Base-by-base conservation (phyloP, 2,888 invertebrate species). In the Dryobotodes eremita region DNA sequence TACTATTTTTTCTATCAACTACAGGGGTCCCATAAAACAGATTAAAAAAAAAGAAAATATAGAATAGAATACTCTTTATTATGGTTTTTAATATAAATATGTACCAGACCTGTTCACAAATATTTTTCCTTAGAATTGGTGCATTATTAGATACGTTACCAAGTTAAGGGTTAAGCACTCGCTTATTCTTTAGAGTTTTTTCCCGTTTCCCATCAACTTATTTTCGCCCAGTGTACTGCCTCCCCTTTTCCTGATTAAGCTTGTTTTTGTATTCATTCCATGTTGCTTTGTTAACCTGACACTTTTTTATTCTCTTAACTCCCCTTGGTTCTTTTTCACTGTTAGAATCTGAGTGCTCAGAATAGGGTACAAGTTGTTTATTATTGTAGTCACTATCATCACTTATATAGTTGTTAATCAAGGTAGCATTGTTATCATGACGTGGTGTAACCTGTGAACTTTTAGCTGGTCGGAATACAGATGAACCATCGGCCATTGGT, bases 271-370 rank as follows among this genome's bases (percentile, higher is more conserved):
- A 69, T 70, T 75, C 69, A 71, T 71, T 69, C 71, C 75, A 80
- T 77, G 71, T 73, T 48, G 68, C 48, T 76, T 83, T 80, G 53
- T 80, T 83, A 68, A 83, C 80, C 71, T 80, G 83, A 75, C 83
- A 83, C 73, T 77, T 74, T 77, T 83, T 80, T 77, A 69, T 80
- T 83, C 80, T 80, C 73, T 77, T 83, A 71, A 77, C 69, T 73
- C 69, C 0, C 74, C 3, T 76, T 68, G 79, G 66, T 74, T 75
- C 23, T 77, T 77, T 74, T 73, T 69, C 73, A 74, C 69, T 70
- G 5, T 73, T 76, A 69, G 74, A 77, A 77, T 77, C 77, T 8
- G 80, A 80, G 76, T 79, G 76, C 66, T 76, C 79, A 79, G 79
- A 76, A 79, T 79, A 79, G 79, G 79, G 79, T 79, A 79, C 79